A percentile compares a stretch with the other conserved stretches of the same genome.
Conservation (phyloP, 1,140 invertebrate genomes). For the Drosophila carrolli region DNA sequence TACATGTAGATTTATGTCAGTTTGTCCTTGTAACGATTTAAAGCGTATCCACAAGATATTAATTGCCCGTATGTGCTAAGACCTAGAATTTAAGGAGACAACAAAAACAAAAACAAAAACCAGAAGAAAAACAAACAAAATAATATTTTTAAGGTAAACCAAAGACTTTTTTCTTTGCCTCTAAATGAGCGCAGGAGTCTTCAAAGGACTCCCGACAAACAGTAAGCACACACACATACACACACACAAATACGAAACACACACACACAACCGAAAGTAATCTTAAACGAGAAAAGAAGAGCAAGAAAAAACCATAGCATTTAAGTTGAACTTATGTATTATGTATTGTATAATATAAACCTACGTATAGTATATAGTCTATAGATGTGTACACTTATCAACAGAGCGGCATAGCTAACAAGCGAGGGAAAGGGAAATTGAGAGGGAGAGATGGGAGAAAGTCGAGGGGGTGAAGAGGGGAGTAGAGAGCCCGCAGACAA, state of each 20-base stretch:
- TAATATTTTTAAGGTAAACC: constrained; percentile 81
- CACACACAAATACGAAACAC: constrained; percentile 25
- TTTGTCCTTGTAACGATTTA: constrained; percentile 55
- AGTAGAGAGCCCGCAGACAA: constrained; percentile 53
- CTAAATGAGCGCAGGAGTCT: constrained; percentile 55
- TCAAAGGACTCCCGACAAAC: constrained; percentile 48
- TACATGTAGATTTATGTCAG: constrained; percentile 33
- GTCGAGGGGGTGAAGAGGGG: neutral
- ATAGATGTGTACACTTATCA: constrained; percentile 76
- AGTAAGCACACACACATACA: constrained; percentile 36
- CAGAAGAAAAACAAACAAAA: constrained; percentile 33
- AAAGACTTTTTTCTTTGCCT: constrained; percentile 83
- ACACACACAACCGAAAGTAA: constrained; percentile 24
- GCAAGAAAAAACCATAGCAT: constrained; percentile 57
- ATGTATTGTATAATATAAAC: constrained; percentile 71
- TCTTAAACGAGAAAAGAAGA: constrained; percentile 27
- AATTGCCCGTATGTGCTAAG: constrained; percentile 71
- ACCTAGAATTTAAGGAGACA: constrained; percentile 50
- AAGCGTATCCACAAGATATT: constrained; percentile 66
- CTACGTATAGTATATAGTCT: constrained; percentile 63
- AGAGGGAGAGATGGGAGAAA: constrained; percentile 1
- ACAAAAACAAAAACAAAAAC: constrained; percentile 26
- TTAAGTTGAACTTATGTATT: constrained; percentile 71
- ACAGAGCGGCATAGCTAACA: constrained; percentile 46
- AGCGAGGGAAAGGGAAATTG: neutral